A percentile compares a stretch with the other conserved stretches of the same genome.
These are phyloP conservation scores for Phaedon cochleariae DNA, from an alignment of 2,888 invertebrate genomes.

Conservation along the genomic window DNA sequence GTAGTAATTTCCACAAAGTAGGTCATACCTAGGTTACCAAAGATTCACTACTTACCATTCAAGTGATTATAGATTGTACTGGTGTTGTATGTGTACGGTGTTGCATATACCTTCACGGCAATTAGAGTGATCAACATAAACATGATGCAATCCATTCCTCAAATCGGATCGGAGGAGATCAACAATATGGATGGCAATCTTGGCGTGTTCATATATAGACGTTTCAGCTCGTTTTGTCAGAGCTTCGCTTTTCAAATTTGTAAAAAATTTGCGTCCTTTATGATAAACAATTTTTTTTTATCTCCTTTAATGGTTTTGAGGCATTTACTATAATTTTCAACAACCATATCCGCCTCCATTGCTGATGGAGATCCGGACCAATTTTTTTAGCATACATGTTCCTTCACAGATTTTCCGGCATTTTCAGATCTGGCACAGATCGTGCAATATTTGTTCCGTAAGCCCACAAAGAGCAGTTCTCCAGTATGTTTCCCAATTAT, in stretches of 20 bases:
- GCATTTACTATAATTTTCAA: conserved; percentile 35
- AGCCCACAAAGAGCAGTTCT: conserved; percentile 36
- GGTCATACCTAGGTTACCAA: too few relatives aligned
- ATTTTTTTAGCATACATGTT: conserved; percentile 39
- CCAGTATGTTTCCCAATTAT: conserved; percentile 38
- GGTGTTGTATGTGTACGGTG: not conserved
- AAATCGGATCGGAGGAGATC: conserved; percentile 29
- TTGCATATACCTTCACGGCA: conserved; percentile 21
- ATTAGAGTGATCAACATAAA: conserved; percentile 33
- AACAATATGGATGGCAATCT: conserved; percentile 21
- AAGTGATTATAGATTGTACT: too few relatives aligned
- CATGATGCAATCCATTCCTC: conserved; percentile 27
- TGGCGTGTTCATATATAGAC: conserved; percentile 43
- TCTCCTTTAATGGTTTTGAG: conserved; percentile 35
- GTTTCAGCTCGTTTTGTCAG: conserved; percentile 34
- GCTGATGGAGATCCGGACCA: conserved; percentile 39
- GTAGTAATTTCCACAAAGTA: too few relatives aligned
- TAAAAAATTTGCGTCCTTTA: too few relatives aligned
- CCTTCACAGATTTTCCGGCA: conserved; percentile 2
- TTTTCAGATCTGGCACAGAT: conserved; percentile 34
- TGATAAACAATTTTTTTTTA: conserved; percentile 27
- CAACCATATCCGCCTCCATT: conserved; percentile 41
- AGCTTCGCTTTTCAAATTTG: conserved; percentile 19
- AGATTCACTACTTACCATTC: too few relatives aligned
- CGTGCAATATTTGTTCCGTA: conserved; percentile 42